A percentile compares a stretch with the other conserved stretches of the same genome.
These are phyloP conservation scores for Peromyscus eremicus DNA, from an alignment of 2,797 vertebrate genomes.

Conservation along the genomic window DNA sequence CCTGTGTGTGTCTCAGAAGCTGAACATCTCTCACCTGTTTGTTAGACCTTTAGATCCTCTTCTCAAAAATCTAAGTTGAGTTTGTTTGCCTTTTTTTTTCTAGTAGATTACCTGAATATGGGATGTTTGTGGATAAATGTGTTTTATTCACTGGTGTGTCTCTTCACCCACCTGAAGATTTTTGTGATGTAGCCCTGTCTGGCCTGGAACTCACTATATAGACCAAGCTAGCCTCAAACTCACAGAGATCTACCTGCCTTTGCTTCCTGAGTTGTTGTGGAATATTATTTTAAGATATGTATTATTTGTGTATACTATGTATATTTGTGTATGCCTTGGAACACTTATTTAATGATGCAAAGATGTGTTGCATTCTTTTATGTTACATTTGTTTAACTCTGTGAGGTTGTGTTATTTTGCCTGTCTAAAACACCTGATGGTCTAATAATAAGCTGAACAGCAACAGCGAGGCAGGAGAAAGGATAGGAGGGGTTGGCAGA, in stretches of 20 bases:
- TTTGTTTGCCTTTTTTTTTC: not conserved
- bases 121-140: not conserved
- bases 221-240: not conserved
- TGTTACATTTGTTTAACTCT: too few relatives aligned
- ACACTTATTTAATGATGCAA: too few relatives aligned
- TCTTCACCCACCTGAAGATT: not conserved
- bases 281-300: too few relatives aligned
- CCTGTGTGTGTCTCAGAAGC: not conserved
- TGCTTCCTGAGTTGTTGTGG: not conserved
- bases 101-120: not conserved
- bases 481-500: too few relatives aligned
- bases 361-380: too few relatives aligned
- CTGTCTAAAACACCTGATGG: too few relatives aligned
- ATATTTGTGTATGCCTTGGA: too few relatives aligned
- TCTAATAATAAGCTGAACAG: too few relatives aligned
- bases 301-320: too few relatives aligned
- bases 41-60: not conserved
- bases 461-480: too few relatives aligned
- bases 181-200: not conserved
- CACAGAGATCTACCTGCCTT: not conserved
- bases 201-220: not conserved
- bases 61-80: not conserved
- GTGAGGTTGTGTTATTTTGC: too few relatives aligned
- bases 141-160: not conserved
- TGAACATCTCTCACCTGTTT: not conserved